These are phyloP conservation scores for Onthophagus taurus DNA, from an alignment of 1,140 invertebrate species.

Conservation along the genomic window DNA sequence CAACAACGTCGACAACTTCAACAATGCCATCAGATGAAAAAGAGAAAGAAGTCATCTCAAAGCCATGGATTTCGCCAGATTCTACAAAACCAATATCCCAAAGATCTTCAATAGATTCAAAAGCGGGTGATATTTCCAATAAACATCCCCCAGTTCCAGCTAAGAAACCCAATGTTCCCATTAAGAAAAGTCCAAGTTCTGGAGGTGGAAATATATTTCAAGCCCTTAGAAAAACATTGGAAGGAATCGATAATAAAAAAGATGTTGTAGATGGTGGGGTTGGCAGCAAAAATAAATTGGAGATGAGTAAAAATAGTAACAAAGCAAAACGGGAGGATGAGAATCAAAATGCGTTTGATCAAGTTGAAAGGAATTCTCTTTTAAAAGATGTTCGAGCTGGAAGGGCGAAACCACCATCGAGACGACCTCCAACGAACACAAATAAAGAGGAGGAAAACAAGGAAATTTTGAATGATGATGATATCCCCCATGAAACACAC, in stretches of 20 bases:
- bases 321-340: slow-evolving; percentile 2
- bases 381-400: slow-evolving; percentile 51
- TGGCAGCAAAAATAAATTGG: slow-evolving; percentile 23
- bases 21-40: too few species aligned
- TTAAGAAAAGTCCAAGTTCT: slow-evolving; percentile 52
- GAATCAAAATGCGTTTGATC: slow-evolving; percentile 45
- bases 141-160: slow-evolving; percentile 32
- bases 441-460: too few species aligned
- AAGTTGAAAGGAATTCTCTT: slow-evolving; percentile 49
- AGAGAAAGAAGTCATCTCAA: slow-evolving; percentile 15
- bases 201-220: slow-evolving; percentile 45
- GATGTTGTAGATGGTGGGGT: slow-evolving; percentile 33
- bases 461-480: too few species aligned
- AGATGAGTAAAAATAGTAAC: slow-evolving; percentile 7
- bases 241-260: too few species aligned
- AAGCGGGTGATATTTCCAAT: slow-evolving; percentile 18
- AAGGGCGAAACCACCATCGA: slow-evolving; percentile 45
- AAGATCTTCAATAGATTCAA: slow-evolving; percentile 43
- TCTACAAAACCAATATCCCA: slow-evolving; percentile 36
- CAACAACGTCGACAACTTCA: too few species aligned
- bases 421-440: background rate
- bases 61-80: slow-evolving; percentile 13
- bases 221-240: slow-evolving; percentile 50
- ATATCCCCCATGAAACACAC: slow-evolving; percentile 33
- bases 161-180: slow-evolving; percentile 51